Conservation (phyloP, 2,113 vertebrate genomes). For the Chauna torquata region DNA sequence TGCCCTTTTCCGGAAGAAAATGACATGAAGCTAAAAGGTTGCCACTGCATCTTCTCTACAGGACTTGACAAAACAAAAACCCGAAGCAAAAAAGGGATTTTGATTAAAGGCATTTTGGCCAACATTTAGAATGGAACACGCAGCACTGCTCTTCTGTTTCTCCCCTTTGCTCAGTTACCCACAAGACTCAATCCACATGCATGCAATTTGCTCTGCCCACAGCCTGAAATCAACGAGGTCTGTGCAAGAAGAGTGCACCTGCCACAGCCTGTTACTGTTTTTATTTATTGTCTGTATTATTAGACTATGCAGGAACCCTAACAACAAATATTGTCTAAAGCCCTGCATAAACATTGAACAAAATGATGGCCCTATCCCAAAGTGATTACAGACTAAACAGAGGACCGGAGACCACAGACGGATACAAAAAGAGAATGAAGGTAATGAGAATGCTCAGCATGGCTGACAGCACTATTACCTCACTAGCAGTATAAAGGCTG, state of each 20-base stretch:
- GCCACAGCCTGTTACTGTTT: background rate
- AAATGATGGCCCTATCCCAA: slow-evolving; percentile 21
- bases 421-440: background rate
- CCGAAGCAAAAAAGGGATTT: background rate
- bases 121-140: background rate
- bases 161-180: background rate
- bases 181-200: background rate
- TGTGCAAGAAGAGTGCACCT: slow-evolving; percentile 26
- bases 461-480: background rate
- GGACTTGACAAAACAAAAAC: background rate
- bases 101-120: background rate
- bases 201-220: background rate
- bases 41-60: background rate
- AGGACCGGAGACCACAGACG: background rate
- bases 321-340: slow-evolving; percentile 37
- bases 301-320: slow-evolving; percentile 12
- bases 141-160: background rate
- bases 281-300: slow-evolving; percentile 41
- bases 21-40: background rate
- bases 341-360: background rate
- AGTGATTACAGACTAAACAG: slow-evolving; percentile 6
- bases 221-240: slow-evolving; percentile 28
- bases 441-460: background rate
- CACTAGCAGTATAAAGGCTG: background rate
- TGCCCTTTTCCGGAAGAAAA: background rate